Percentiles rank a stretch among this genome's conserved stretches.
These are phyloP conservation scores for Torymus texanus DNA, from an alignment of 2,888 invertebrate species.

Conservation along the genomic window DNA sequence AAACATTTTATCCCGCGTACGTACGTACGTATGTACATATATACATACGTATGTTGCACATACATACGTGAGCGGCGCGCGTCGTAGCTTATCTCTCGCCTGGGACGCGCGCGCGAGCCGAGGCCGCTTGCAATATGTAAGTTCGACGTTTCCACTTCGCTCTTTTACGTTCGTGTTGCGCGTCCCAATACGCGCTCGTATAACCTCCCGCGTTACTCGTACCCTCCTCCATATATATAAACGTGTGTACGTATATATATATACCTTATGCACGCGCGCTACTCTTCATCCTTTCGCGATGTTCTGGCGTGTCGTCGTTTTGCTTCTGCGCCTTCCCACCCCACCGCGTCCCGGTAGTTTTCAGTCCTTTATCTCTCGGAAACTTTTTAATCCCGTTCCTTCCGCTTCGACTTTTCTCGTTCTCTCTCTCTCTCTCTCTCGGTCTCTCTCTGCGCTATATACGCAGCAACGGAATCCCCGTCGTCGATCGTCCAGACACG, in stretches of 20 bases:
- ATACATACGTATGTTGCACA: too few relatives aligned
- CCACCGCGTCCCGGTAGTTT: not conserved
- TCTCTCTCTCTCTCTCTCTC: too few relatives aligned
- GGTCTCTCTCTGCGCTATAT: too few relatives aligned
- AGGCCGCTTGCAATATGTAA: slow-evolving; percentile 41
- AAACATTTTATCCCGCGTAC: slow-evolving; percentile 30
- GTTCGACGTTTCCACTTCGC: slow-evolving; percentile 20
- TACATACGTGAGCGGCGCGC: slow-evolving; percentile 14
- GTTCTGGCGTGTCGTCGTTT: slow-evolving; percentile 26
- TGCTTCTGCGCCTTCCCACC: not conserved
- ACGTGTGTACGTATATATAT: too few relatives aligned
- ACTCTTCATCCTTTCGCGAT: slow-evolving; percentile 18
- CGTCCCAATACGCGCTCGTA: slow-evolving; percentile 41
- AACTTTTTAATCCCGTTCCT: slow-evolving; percentile 49
- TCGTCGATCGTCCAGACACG: slow-evolving; percentile 32
- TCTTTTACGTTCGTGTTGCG: slow-evolving; percentile 42
- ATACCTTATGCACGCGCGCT: too few relatives aligned
- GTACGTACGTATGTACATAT: not conserved
- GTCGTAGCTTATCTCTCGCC: slow-evolving; percentile 28
- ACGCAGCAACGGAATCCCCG: not conserved
- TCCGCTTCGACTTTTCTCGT: not conserved
- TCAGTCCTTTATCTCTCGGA: slow-evolving; percentile 42
- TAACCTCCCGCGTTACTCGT: not conserved
- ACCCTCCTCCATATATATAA: not conserved
- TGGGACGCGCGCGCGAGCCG: slow-evolving; percentile 13